Percentiles rank a stretch among this genome's conserved stretches.
These are phyloP conservation scores for Polietes domitor DNA, from an alignment of 2,888 invertebrate genomes.

Conservation along the genomic window DNA sequence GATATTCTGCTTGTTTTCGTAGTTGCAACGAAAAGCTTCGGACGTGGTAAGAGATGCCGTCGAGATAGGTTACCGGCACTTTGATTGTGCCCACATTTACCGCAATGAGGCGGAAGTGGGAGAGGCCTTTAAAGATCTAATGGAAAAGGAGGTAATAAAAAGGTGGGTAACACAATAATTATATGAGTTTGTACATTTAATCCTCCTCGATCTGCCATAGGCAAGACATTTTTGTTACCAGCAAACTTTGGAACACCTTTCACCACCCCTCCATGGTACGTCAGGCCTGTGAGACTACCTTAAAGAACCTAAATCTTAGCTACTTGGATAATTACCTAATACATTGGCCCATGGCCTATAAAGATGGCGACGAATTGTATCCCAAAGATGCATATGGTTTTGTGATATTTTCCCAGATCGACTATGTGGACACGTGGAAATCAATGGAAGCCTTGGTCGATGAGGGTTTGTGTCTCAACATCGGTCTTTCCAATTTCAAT, in stretches of 20 bases:
- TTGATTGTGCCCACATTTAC: slow-evolving; percentile 88
- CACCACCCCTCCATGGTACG: slow-evolving; percentile 90
- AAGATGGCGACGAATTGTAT: slow-evolving; percentile 82
- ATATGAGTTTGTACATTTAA: background rate
- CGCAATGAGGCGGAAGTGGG: slow-evolving; percentile 90
- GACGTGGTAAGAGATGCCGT: slow-evolving; percentile 88
- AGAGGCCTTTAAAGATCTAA: slow-evolving; percentile 84
- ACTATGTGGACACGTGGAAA: slow-evolving; percentile 88
- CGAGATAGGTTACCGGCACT: slow-evolving; percentile 89
- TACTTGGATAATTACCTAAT: slow-evolving; percentile 94
- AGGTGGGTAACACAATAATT: slow-evolving; percentile 79
- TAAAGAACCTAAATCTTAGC: slow-evolving; percentile 86
- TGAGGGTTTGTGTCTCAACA: slow-evolving; percentile 85
- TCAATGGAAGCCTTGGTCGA: slow-evolving; percentile 88
- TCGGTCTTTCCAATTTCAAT: slow-evolving; percentile 90
- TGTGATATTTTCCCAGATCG: slow-evolving; percentile 84
- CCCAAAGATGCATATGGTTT: slow-evolving; percentile 84
- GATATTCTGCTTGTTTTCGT: background rate
- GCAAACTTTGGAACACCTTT: slow-evolving; percentile 94
- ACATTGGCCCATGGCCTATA: slow-evolving; percentile 95
- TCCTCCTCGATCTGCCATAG: slow-evolving; percentile 63
- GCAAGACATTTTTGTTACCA: slow-evolving; percentile 87
- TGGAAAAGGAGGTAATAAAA: slow-evolving; percentile 85
- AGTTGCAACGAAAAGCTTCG: slow-evolving; percentile 85
- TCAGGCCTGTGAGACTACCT: slow-evolving; percentile 84